Base-by-base conservation (phyloP, 2,888 invertebrate genomes). In the Nephrotoma flavescens region DNA sequence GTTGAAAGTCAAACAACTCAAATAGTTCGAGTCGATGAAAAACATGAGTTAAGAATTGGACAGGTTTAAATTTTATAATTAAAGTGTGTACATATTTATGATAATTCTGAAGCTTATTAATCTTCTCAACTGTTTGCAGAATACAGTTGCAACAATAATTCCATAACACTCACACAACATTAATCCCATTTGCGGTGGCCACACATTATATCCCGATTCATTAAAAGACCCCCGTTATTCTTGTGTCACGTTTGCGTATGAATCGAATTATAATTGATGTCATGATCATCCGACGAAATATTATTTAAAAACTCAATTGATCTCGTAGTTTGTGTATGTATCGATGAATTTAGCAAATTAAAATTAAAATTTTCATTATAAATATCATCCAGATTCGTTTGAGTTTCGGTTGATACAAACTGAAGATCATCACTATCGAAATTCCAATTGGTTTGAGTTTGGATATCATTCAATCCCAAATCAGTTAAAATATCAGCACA, bases 401-500 rank as follows among this genome's bases (percentile, higher is more conserved):
- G 94, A 11, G 94, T 94, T 89, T 94, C 94, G 0, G 94, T 93
- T 1, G 94, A 94, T 2, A 93, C 92, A 15, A 94, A 91, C 88
- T 87, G 87, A 71, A 71, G 71, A 71, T 71, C 71, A 86, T 87
- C 87, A 87, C 87, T 71, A 71, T 71, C 41, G 87, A 87, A 84
- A 42, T 87, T 86, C 93, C 93, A 93, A 85, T 92, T 92, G 0
- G 95, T 95, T 90, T 95, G 95, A 0, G 95, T 95, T 89, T 95
- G 94, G 87, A 93, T 94, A 88, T 94, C 93, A 31, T 93, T 92
- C 71, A 94, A 90, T n/a, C 92, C 93, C 44, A 94, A 90, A 88
- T 93, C 94, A 5, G 92, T 90, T 42, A 94, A 90, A 83, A 93
- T 91, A 85, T 93, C 93, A 87, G 93, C 93, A 88, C 93, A 94